Conservation (phyloP, 2,888 invertebrate species). For the Eupithecia vulgata region DNA sequence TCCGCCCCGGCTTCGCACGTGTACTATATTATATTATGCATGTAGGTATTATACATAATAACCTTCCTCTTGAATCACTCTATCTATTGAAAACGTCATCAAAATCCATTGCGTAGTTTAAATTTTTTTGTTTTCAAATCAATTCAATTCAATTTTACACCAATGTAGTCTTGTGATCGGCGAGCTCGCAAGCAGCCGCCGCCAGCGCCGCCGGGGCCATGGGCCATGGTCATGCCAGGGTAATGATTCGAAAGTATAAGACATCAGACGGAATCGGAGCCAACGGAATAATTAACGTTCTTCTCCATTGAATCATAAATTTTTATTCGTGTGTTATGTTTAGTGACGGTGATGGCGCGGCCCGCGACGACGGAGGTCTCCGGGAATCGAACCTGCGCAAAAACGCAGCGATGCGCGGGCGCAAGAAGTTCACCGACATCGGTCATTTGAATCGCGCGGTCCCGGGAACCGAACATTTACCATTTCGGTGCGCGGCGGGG, state of each 20-base stretch:
- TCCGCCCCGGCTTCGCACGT: too few species aligned
- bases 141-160: too few species aligned
- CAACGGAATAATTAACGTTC: background rate
- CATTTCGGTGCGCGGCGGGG: constrained; percentile 39
- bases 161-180: too few species aligned
- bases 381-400: constrained; percentile 48
- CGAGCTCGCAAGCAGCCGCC: background rate
- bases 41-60: too few species aligned
- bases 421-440: constrained; percentile 45
- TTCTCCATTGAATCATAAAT: background rate
- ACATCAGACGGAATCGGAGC: background rate
- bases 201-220: too few species aligned
- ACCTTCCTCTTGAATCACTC: too few species aligned
- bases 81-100: too few species aligned
- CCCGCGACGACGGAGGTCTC: constrained; percentile 43
- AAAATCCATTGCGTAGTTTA: too few species aligned
- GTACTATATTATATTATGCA: too few species aligned
- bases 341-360: constrained; percentile 38
- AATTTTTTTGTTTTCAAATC: too few species aligned
- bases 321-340: background rate
- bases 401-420: constrained; percentile 47
- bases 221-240: too few species aligned
- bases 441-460: constrained; percentile 41
- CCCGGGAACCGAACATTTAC: constrained; percentile 52
- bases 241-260: background rate